Percentiles rank a stretch among this genome's conserved stretches.
phyloP scores from a whole-genome alignment of 1,140 invertebrate species.

The Nasonia longicornis region DNA sequence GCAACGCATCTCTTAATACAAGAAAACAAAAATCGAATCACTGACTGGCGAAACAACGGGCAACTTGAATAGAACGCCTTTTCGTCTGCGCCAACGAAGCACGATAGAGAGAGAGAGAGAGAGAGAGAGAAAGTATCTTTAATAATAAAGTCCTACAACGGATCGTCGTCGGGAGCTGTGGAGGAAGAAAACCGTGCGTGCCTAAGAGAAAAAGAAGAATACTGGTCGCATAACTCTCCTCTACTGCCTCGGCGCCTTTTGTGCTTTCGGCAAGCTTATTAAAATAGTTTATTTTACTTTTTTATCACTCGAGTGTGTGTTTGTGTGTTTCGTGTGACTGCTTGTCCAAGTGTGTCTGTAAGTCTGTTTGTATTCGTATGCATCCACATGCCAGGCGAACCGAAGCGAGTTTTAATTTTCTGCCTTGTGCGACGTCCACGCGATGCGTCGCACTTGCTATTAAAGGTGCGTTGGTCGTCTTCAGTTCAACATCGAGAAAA shows the following conservation, averaged over 20 bases:
- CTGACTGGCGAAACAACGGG: not conserved
- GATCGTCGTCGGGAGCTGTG: not conserved
- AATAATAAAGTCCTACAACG: not conserved
- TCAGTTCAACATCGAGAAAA: conserved; percentile 22
- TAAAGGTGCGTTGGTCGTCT: conserved; percentile 33
- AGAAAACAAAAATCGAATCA: conserved; percentile 1
- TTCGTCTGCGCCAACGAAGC: conserved; percentile 14
- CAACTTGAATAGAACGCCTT: conserved; percentile 17
- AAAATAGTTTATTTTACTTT: conserved; percentile 46
- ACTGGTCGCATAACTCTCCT: conserved; percentile 44
- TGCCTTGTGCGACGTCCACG: not conserved
- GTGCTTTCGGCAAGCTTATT: conserved; percentile 50
- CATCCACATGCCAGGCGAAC: conserved; percentile 13
- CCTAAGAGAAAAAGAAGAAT: conserved; percentile 43
- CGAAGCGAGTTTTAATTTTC: conserved; percentile 10
- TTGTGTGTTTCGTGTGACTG: conserved; percentile 13
- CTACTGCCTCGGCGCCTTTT: conserved; percentile 42
- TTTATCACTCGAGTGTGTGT: conserved; percentile 39
- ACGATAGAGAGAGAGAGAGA: not conserved
- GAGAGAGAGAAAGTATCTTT: not conserved
- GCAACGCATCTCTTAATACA: not conserved
- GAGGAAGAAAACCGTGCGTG: conserved; percentile 45
- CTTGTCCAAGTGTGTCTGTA: conserved; percentile 16
- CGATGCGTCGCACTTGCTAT: not conserved
- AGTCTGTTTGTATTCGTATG: conserved; percentile 12